These are phyloP conservation scores for Odontamblyopus lacepedii DNA, from an alignment of 2,797 vertebrate species.

Conservation along the genomic window DNA sequence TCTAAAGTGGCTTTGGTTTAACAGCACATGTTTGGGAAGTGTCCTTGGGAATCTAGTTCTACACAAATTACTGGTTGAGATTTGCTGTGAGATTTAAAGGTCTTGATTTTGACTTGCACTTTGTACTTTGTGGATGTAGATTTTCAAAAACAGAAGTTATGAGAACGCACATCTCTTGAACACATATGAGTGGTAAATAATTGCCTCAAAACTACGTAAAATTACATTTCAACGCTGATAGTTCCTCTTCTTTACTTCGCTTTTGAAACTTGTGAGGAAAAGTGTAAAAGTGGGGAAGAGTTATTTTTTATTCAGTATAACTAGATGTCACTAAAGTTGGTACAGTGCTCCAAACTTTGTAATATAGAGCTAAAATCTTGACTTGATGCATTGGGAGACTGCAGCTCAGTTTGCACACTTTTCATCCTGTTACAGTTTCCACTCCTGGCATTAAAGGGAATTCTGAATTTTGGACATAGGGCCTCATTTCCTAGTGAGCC, in stretches of 20 bases:
- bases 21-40: constrained; percentile 60
- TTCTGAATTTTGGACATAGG: too few relatives aligned
- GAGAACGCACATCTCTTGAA: not conserved
- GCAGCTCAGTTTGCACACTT: too few relatives aligned
- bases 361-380: not conserved
- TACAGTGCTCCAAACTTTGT: not conserved
- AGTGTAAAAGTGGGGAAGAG: too few relatives aligned
- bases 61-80: constrained; percentile 44
- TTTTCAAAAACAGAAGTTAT: not conserved
- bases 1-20: constrained; percentile 70
- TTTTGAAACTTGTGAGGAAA: too few relatives aligned
- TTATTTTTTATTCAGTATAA: too few relatives aligned
- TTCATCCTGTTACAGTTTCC: too few relatives aligned
- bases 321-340: not conserved
- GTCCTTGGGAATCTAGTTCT: constrained; percentile 57
- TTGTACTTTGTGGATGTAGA: not conserved
- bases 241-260: not conserved
- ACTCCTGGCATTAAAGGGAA: too few relatives aligned
- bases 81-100: not conserved
- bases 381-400: not conserved
- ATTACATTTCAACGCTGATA: not conserved
- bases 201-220: not conserved
- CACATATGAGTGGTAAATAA: not conserved
- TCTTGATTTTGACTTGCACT: not conserved
- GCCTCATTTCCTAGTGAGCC: too few relatives aligned